A percentile compares a stretch with the other conserved stretches of the same genome.
Evolutionary conservation across 2,888 invertebrate genomes (phyloP).

Genomic region (Asteroscopus sphinx): DNA sequence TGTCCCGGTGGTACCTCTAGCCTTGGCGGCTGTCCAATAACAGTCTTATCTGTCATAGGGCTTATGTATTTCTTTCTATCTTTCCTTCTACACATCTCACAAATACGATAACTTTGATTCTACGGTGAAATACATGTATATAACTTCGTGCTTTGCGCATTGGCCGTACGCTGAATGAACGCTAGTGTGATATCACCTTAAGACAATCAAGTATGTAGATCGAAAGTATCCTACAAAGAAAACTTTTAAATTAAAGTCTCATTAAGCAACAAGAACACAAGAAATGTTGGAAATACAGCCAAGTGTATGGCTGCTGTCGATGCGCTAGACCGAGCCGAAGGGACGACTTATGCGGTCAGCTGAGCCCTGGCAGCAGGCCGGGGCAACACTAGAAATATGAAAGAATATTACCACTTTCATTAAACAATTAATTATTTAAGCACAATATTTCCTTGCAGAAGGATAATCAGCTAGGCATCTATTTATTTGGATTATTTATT

Average conservation of each 20-base stretch:
- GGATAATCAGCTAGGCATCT: too few species aligned
- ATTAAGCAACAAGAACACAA: slow-evolving; percentile 21
- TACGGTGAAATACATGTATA: background rate
- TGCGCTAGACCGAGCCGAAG: slow-evolving; percentile 23
- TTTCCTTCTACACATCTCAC: too few species aligned
- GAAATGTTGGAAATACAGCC: slow-evolving; percentile 17
- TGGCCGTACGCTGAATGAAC: slow-evolving; percentile 8
- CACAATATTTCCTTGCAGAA: too few species aligned
- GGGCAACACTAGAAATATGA: slow-evolving; percentile 46
- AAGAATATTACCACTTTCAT: slow-evolving; percentile 20
- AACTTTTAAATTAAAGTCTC: slow-evolving; percentile 39
- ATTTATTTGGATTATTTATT: too few species aligned
- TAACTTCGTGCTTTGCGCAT: background rate
- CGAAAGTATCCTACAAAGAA: slow-evolving; percentile 4
- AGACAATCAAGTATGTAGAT: background rate
- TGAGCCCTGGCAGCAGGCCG: slow-evolving; percentile 25
- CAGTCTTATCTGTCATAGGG: too few species aligned
- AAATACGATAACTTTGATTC: too few species aligned
- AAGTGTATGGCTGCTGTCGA: slow-evolving; percentile 28
- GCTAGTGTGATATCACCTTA: slow-evolving; percentile 12
- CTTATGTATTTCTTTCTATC: too few species aligned
- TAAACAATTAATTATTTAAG: background rate
- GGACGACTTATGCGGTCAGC: slow-evolving; percentile 21
- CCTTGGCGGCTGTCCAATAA: too few species aligned
- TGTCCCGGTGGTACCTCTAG: too few species aligned